Evolutionary conservation across 2,113 vertebrate genomes (phyloP).

Genomic region (Ondatra zibethicus): DNA sequence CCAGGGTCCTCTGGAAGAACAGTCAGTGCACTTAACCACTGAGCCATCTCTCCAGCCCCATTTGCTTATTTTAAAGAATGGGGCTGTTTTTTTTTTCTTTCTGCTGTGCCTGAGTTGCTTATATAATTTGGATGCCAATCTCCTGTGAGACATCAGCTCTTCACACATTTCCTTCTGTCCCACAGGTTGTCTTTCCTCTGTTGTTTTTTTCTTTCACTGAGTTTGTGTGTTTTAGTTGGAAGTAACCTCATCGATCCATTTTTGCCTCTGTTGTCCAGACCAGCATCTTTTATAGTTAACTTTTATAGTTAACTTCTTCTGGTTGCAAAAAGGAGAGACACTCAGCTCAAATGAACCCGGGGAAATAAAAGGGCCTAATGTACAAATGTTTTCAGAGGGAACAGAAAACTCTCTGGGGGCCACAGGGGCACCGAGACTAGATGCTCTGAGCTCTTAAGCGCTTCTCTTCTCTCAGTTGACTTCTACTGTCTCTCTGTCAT

Average conservation of each 20-base stretch:
- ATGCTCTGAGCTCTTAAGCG: neutral
- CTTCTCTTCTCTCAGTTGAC: neutral
- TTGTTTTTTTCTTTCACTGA: neutral
- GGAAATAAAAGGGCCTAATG: neutral
- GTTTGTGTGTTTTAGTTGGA: neutral
- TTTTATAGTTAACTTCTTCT: neutral
- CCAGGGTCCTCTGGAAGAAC: too few species aligned
- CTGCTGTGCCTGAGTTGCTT: neutral
- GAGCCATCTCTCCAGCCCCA: too few species aligned
- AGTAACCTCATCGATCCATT: constrained; percentile 8
- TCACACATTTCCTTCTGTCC: neutral
- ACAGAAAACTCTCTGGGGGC: neutral
- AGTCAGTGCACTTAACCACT: too few species aligned
- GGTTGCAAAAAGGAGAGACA: neutral
- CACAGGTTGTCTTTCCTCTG: neutral
- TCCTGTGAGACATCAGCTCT: neutral
- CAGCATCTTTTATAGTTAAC: constrained; percentile 26
- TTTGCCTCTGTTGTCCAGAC: neutral
- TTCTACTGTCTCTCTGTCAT: neutral
- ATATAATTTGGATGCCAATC: neutral
- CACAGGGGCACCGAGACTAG: rapidly evolving
- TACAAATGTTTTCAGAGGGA: neutral
- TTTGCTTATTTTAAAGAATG: neutral
- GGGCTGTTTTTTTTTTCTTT: neutral
- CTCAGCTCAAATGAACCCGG: constrained; percentile 5